These are phyloP conservation scores for Clarias laeviceps DNA, from an alignment of 2,797 vertebrate genomes.

Conservation along the genomic window DNA sequence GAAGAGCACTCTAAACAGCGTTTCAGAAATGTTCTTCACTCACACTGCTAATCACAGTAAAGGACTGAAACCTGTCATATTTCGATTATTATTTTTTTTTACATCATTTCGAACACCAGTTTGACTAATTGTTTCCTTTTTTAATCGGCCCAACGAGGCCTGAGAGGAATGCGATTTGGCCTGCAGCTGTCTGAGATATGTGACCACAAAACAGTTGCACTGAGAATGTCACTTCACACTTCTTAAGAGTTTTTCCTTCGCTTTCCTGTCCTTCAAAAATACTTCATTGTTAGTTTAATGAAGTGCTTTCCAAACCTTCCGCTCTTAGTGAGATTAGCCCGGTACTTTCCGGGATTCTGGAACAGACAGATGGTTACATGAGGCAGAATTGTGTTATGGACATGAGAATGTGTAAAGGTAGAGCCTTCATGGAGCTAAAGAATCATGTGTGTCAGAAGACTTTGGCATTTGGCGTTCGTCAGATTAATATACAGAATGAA, in stretches of 20 bases:
- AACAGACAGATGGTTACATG: constrained; percentile 11
- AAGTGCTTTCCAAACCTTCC: constrained; percentile 73
- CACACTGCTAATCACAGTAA: constrained; percentile 46
- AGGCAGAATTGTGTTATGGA: not conserved
- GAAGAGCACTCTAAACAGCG: not conserved
- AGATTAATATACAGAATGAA: not conserved
- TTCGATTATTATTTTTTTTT: not conserved
- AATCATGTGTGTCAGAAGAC: not conserved
- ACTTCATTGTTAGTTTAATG: constrained; percentile 79
- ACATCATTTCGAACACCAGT: not conserved
- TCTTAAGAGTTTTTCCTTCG: constrained; percentile 68
- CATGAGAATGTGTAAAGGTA: constrained; percentile 16
- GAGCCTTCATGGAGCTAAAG: not conserved
- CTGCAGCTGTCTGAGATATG: constrained; percentile 77
- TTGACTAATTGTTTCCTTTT: constrained; percentile 80
- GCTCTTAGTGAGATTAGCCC: constrained; percentile 51
- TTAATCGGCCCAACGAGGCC: constrained; percentile 74
- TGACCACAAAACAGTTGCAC: constrained; percentile 75
- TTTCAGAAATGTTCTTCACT: not conserved
- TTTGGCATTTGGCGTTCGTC: constrained; percentile 24
- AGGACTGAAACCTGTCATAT: constrained; percentile 15
- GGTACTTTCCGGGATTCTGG: constrained; percentile 32
- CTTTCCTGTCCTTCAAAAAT: constrained; percentile 69
- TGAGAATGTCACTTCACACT: constrained; percentile 76
- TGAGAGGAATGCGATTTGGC: constrained; percentile 69